Evolutionary conservation across 2,888 invertebrate genomes (phyloP).

Genomic region (Anagyrus pseudococci): DNA sequence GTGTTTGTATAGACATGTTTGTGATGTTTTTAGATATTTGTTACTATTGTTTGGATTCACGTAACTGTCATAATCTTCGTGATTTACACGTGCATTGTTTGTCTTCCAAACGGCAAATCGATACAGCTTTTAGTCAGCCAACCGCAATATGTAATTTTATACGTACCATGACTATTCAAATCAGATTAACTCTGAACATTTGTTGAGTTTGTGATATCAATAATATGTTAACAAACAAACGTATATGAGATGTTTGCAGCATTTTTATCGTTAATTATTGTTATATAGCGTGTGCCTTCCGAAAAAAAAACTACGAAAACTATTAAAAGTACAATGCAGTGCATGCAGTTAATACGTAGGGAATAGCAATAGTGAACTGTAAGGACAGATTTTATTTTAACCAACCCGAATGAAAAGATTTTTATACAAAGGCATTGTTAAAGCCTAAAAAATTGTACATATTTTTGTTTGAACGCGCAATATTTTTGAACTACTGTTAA

Average conservation of each 20-base stretch:
- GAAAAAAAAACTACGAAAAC: not conserved
- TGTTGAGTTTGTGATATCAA: slow-evolving; percentile 28
- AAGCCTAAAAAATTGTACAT: slow-evolving; percentile 26
- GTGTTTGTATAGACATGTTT: slow-evolving; percentile 27
- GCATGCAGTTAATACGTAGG: not conserved
- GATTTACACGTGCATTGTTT: slow-evolving; percentile 17
- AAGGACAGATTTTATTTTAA: slow-evolving; percentile 2
- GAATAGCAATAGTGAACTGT: slow-evolving; percentile 4
- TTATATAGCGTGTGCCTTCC: slow-evolving; percentile 23
- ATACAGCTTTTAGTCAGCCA: slow-evolving; percentile 5
- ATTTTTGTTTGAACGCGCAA: slow-evolving; percentile 21
- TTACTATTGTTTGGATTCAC: slow-evolving; percentile 14
- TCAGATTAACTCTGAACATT: slow-evolving; percentile 11
- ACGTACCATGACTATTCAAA: slow-evolving; percentile 19
- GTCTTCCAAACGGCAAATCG: slow-evolving; percentile 13
- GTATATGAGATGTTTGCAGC: slow-evolving; percentile 22
- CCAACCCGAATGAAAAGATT: slow-evolving; percentile 7
- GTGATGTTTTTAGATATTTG: slow-evolving; percentile 31
- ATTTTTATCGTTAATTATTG: slow-evolving; percentile 29
- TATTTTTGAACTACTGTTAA: slow-evolving; percentile 29
- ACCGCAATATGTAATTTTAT: slow-evolving; percentile 6
- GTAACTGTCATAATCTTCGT: slow-evolving; percentile 18
- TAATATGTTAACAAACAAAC: slow-evolving; percentile 19
- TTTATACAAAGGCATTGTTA: slow-evolving; percentile 17
- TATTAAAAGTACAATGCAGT: slow-evolving; percentile 24